These are phyloP conservation scores for Paracanthobrama guichenoti DNA, from an alignment of 2,113 vertebrate genomes.

Conservation along the genomic window DNA sequence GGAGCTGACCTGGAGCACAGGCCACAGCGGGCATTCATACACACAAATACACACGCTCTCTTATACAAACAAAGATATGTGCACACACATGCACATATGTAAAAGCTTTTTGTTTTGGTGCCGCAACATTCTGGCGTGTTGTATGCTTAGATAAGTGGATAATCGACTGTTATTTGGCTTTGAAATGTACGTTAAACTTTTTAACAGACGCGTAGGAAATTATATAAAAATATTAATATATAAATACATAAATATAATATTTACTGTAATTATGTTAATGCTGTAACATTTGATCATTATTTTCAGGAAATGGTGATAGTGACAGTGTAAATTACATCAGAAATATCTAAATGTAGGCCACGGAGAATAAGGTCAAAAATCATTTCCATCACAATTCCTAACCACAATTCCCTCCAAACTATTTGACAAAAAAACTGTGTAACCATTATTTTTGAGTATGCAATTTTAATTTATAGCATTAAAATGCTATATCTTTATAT, in stretches of 20 bases:
- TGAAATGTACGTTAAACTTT: neutral
- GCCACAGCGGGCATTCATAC: neutral
- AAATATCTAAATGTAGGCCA: neutral
- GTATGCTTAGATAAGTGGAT: neutral
- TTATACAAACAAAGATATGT: conserved; percentile 52
- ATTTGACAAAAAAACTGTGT: neutral
- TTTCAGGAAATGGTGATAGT: neutral
- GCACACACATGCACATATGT: conserved; percentile 22
- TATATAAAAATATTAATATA: neutral
- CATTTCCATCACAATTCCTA: neutral
- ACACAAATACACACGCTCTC: conserved; percentile 33
- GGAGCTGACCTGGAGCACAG: conserved; percentile 35
- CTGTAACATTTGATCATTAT: neutral
- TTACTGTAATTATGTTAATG: neutral
- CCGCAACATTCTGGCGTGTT: neutral
- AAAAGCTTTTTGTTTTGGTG: conserved; percentile 5
- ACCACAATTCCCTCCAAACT: neutral
- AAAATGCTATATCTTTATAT: neutral
- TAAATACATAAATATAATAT: neutral
- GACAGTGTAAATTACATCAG: neutral
- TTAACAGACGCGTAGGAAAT: neutral
- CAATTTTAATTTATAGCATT: neutral
- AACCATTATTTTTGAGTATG: neutral
- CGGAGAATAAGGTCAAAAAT: neutral
- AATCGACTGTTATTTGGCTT: neutral